Evolutionary conservation across 1,140 invertebrate species (phyloP).

Genomic region (Limonius californicus): DNA sequence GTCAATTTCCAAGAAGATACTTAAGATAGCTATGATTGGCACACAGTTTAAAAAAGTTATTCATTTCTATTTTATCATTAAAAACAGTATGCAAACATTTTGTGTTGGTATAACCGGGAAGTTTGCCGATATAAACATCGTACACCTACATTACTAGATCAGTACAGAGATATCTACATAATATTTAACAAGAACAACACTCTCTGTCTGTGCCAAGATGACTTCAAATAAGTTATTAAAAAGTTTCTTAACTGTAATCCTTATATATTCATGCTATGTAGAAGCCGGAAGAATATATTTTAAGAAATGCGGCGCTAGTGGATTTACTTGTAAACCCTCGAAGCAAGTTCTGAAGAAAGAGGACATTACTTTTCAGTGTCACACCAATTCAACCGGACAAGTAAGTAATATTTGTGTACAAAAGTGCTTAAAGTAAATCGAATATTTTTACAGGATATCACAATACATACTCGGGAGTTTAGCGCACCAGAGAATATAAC

Average conservation of each 20-base stretch:
- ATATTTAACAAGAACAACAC: no score
- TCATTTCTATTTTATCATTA: no score
- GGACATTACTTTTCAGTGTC: background rate
- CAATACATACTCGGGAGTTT: slow-evolving; percentile 50
- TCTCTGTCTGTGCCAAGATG: background rate
- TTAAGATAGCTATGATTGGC: no score
- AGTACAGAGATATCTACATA: no score
- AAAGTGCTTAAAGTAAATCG: no score
- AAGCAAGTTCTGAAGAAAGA: background rate
- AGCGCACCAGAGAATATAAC: slow-evolving; percentile 45
- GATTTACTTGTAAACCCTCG: slow-evolving; percentile 2
- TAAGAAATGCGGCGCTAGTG: slow-evolving; percentile 14
- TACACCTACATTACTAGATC: no score
- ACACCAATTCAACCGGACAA: background rate
- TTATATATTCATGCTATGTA: background rate
- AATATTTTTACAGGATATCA: slow-evolving; percentile 47
- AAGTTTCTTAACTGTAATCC: background rate
- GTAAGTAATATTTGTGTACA: no score
- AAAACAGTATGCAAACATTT: no score
- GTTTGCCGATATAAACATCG: no score
- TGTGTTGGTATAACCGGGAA: no score
- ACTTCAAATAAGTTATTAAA: background rate
- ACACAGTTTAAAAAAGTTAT: no score
- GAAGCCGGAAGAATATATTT: background rate
- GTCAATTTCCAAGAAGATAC: no score